Base-by-base conservation (phyloP, 1,140 invertebrate genomes). In the Bemisia tabaci region DNA sequence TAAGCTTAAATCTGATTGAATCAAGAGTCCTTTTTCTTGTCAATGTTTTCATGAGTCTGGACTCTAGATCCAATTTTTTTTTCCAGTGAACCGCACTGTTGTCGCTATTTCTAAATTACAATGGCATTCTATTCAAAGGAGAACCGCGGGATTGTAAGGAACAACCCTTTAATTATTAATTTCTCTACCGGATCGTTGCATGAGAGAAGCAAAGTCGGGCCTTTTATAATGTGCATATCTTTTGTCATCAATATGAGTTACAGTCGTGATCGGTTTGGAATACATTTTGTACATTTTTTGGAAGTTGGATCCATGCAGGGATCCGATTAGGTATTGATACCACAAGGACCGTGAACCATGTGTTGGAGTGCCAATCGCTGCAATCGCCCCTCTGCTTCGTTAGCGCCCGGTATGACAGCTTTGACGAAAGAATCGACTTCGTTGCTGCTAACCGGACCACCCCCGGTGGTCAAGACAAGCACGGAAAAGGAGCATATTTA, bases 381-480 rank as follows among this genome's bases (percentile, higher is more conserved):
- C 11, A 63, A 27, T 11, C 62, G n/a, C 26, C 62, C 62, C 12
- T 9, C 26, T 11, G 24, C 62, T 22, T 63, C 62, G 21, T 26
- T 27, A 23, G n/a, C 60, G 12, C 22, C 24, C 2, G 64, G 64
- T 2, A 65, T 59, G 2, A 24, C 26, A 2, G 64, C 64, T 17
- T 23, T 59, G 2, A 65, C 59, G 59, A 65, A 65, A 2, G 24
- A 2, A 26, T 65, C 48, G 24, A 65, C 59, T 59, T 65, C 48
- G 12, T 2, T 24, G 21, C 9, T 22, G 5, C 2, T 12, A 33
- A n/a, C 17, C 17, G 63, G 64, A 62, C 79, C 75, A 2, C 59
- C 59, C 12, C 25, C 25, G n/a, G n/a, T n/a, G n/a, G n/a, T n/a
- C n/a, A n/a, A n/a, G n/a, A n/a, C n/a, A n/a, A n/a, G n/a, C n/a